Base-by-base conservation (phyloP, 2,888 invertebrate species). In the Tridacna crocea region DNA sequence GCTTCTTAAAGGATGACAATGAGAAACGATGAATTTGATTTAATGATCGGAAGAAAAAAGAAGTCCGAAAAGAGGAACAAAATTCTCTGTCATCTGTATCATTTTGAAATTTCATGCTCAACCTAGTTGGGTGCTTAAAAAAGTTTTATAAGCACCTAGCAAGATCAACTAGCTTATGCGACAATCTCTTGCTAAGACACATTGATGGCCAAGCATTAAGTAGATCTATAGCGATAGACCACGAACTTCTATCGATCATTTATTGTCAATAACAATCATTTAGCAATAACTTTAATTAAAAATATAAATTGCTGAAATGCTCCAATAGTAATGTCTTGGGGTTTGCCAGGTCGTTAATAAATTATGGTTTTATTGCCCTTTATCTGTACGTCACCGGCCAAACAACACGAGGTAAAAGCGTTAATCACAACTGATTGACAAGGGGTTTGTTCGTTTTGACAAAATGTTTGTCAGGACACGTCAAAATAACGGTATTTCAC, bases 371-470 rank as follows among this genome's bases (percentile, higher is more conserved):
- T 66, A 66, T 66, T 66, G 66, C 66, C 46, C 66, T 73, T 79
- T 82, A 84, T 81, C 79, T 79, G 75, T 66, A 36, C 72, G 83
- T 86, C 78, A 77, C 86, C 83, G 78, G 73, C 75, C 72, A 82
- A 76, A 84, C 82, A 72, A 80, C 86, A 86, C 86, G 86, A 72
- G 72, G 84, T 82, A 82, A 82, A 86, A 74, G 75, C 68, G 76
- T 86, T 86, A 81, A 84, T 86, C 86, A 86, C 63, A n/a, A 19
- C 48, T 86, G 86, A 86, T 86, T 83, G 86, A 86, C 86, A 82
- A 51, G 19, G 60, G 55, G 74, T 79, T 84, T 84, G 79, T 82
- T 81, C 58, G 27, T 22, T 79, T 79, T 84, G 84, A 84, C 84
- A 84, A 84, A n/a, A 78, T 79, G 81, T 84, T 77, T 84, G 81